phyloP scores from a whole-genome alignment of 2,797 vertebrate genomes.

The Pteropus rufus region DNA sequence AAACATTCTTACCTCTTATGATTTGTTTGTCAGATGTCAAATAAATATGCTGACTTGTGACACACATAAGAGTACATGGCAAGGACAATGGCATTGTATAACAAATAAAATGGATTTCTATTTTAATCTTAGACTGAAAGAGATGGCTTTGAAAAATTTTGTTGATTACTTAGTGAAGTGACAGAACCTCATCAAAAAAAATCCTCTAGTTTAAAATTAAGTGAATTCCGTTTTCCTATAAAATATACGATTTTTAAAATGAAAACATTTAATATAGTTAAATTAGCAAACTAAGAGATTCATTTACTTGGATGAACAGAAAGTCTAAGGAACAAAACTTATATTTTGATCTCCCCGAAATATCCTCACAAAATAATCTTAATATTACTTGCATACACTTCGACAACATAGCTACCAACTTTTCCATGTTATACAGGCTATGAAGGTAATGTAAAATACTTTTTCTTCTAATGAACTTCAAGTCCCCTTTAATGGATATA shows the following conservation, averaged over 20 bases:
- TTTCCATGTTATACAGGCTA: neutral
- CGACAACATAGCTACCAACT: neutral
- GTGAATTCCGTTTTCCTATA: neutral
- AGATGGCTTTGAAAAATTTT: conserved; percentile 43
- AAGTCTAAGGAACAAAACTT: neutral
- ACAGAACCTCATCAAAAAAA: neutral
- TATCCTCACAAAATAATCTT: neutral
- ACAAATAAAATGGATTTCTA: conserved; percentile 51
- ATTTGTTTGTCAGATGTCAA: conserved; percentile 40
- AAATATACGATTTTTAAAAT: neutral
- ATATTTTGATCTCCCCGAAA: conserved; percentile 8
- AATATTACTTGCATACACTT: neutral
- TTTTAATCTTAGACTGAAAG: conserved; percentile 45
- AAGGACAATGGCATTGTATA: conserved; percentile 29
- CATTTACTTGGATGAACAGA: neutral
- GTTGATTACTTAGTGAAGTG: conserved; percentile 28
- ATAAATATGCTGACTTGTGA: conserved; percentile 23
- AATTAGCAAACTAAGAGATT: conserved; percentile 28
- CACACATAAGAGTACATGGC: neutral
- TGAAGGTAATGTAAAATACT: neutral
- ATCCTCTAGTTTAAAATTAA: neutral
- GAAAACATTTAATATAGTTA: conserved; percentile 26
- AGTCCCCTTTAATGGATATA: neutral
- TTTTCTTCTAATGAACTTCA: neutral
- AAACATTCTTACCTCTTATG: conserved; percentile 18